Base-by-base conservation (phyloP, 2,113 vertebrate species). In the Phrynosoma blainvillii region DNA sequence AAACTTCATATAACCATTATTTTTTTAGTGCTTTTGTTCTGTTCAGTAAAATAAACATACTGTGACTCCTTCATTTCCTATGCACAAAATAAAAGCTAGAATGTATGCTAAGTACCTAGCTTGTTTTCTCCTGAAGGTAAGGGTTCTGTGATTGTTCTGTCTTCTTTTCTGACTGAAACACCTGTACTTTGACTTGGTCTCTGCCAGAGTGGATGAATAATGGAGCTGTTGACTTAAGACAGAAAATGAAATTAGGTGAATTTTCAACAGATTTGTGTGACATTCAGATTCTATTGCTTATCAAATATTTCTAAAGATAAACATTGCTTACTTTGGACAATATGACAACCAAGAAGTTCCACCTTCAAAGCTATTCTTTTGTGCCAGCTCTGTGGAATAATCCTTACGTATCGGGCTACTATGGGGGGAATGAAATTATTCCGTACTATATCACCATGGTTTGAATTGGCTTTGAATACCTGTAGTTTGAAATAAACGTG, bases 341-440 rank as follows among this genome's bases (percentile, higher is more conserved):
- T 90, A 25, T 68, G 90, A 85, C 97, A 98, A 42, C 98, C 98
- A 79, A 97, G 92, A 75, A 98, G 95, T 89, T 98, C 96, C 6
- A 97, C 94, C 77, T 95, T 97, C 94, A 98, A 30, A 1, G 97
- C 97, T 79, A 97, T 96, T 59, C 94, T 94, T 93, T 96, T 96
- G 91, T 97, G 94, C 98, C 97, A 97, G 0, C 89, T 95, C 0
- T 97, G 96, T 23, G 98, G 98, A 30, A 98, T 36, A 52, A 98
- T 92, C 5, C 97, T 96, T 73, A 98, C 59, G 0, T 96, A 96
- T 1, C 98, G 97, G 23, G 98, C 96, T 84, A 97, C 93, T 1
- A 98, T 96, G 0, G 98, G 96, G 7, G 98, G 97, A 80, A 97
- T 97, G 89, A 98, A 97, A 87, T 97, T 97, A 81, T 97, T 98